Base-by-base conservation (phyloP, 2,888 invertebrate genomes). In the Pyrrhosoma nymphula region DNA sequence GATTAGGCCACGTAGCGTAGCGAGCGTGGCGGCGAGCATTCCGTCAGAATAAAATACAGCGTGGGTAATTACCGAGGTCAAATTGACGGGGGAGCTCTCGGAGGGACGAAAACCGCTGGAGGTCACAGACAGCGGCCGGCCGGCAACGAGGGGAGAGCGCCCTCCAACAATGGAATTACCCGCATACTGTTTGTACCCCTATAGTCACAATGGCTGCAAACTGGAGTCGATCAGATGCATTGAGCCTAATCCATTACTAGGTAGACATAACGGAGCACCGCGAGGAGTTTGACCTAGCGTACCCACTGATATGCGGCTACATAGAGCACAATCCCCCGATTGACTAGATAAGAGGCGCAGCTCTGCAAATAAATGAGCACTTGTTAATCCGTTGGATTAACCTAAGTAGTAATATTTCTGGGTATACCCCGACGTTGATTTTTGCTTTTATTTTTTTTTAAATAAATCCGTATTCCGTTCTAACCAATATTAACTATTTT, bases 31-130 rank as follows among this genome's bases (percentile, higher is more conserved):
- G 35, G 82, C 35, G 82, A 14, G 82, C 82, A 16, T 35, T 82
- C 82, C 82, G 82, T 82, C 82, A 82, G 82, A 82, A 82, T 82
- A 82, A 82, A 82, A 82, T 82, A 82, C 35, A n/a, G 82, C 35
- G 18, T 60, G 60, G 82, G 14, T 82, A 82, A 82, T 82, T 82
- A 82, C 82, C 35, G 82, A 8, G 30, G 30, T 69, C 69, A 26
- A 69, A 69, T 69, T 69, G 69, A 35, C 35, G 16, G 82, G 35
- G 30, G 14, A 14, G 82, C 14, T 30, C 12, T 4, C 8, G 26
- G 35, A 30, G 30, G 35, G 82, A 82, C 35, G 82, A 82, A 82
- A 82, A 35, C 16, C 35, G 82, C 82, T 35, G 82, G 82, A 35
- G 82, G 82, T 82, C 82, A 82, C 82, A 82, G 82, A 35, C 82